Evolutionary conservation across 2,888 invertebrate species (phyloP).

Genomic region (Caenorhabditis sp.): DNA sequence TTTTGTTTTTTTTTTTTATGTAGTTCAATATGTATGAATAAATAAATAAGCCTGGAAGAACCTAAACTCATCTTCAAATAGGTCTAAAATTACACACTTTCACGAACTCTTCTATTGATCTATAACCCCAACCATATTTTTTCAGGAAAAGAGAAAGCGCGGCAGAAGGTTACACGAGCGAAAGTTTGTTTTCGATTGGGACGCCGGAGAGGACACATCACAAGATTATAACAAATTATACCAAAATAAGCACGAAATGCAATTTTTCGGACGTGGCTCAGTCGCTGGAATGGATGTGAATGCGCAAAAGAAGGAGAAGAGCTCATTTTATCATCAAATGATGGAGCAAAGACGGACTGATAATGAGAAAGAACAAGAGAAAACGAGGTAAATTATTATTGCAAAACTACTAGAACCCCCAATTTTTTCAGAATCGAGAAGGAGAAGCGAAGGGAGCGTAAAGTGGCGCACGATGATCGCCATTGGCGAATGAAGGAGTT

Average conservation of each 20-base stretch:
- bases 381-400: slow-evolving; percentile 72
- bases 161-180: slow-evolving; percentile 93
- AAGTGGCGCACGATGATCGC: slow-evolving; percentile 97
- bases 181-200: slow-evolving; percentile 99
- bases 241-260: slow-evolving; percentile 93
- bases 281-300: slow-evolving; percentile 98
- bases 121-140: too few relatives aligned
- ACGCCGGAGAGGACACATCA: slow-evolving; percentile 96
- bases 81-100: too few relatives aligned
- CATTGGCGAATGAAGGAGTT: slow-evolving; percentile 94
- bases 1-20: too few relatives aligned
- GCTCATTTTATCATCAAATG: slow-evolving; percentile 94
- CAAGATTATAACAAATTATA: slow-evolving; percentile 94
- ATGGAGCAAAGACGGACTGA: slow-evolving; percentile 93
- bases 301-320: slow-evolving; percentile 79
- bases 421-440: slow-evolving; percentile 43
- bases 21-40: too few relatives aligned
- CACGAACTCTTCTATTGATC: too few relatives aligned
- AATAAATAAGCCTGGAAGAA: too few relatives aligned
- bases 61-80: too few relatives aligned
- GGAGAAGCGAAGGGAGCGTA: slow-evolving; percentile 79
- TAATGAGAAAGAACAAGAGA: slow-evolving; percentile 95
- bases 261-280: slow-evolving; percentile 96
- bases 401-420: neutral
- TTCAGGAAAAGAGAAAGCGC: slow-evolving; percentile 75